Percentiles rank a stretch among this genome's conserved stretches.
Evolutionary conservation across 2,797 vertebrate species (phyloP).

Genomic region (Pteropus rufus): DNA sequence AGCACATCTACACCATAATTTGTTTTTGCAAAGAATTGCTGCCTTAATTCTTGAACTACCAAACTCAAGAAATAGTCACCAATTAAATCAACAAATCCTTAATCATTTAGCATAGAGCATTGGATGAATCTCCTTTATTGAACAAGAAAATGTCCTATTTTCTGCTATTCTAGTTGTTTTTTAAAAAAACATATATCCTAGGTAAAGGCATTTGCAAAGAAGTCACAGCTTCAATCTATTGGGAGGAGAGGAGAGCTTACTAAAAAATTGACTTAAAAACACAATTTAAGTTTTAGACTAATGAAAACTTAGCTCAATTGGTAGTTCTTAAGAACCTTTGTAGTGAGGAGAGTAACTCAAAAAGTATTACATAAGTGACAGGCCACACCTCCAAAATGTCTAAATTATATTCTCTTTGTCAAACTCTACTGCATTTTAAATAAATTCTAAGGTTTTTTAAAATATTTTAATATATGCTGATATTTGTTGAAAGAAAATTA

Average conservation of each 20-base stretch:
- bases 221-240: neutral
- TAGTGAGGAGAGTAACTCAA: neutral
- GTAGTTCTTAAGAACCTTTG: neutral
- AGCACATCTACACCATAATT: neutral
- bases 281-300: neutral
- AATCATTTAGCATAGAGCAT: neutral
- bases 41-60: conserved; percentile 12
- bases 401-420: neutral
- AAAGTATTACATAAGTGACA: neutral
- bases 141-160: neutral
- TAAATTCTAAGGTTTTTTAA: neutral
- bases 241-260: neutral
- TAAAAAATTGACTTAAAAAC: neutral
- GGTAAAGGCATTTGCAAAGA: neutral
- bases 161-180: neutral
- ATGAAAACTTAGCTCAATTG: neutral
- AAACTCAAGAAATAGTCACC: neutral
- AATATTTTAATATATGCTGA: conserved; percentile 2
- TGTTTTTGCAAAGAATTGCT: neutral
- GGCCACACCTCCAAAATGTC: neutral
- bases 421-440: conserved; percentile 18
- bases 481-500: conserved; percentile 19
- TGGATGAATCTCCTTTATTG: neutral
- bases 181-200: neutral
- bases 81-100: neutral